Conservation (phyloP, 2,888 invertebrate species). For the Andrena hattorfiana region DNA sequence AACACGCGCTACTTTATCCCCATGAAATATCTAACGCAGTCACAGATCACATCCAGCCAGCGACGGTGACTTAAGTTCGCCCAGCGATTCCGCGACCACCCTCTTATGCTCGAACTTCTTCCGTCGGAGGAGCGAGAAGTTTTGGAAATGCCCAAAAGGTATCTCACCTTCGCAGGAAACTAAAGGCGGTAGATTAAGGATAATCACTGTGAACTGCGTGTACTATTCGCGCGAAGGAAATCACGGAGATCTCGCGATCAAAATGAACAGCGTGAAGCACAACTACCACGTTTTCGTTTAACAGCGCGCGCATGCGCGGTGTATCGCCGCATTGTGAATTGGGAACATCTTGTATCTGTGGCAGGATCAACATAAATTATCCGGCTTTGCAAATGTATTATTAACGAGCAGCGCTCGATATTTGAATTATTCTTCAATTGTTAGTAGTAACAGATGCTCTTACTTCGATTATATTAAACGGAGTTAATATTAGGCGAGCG, state of each 20-base stretch:
- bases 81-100: background rate
- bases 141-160: background rate
- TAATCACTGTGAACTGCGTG: background rate
- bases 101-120: background rate
- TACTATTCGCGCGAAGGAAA: background rate
- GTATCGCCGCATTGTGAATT: conserved; percentile 19
- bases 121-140: background rate
- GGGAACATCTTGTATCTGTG: background rate
- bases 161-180: conserved; percentile 32
- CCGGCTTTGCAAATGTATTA: background rate
- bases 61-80: background rate
- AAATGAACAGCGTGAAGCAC: conserved; percentile 15
- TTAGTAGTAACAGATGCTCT: background rate
- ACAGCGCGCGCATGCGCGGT: conserved; percentile 39
- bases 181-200: conserved; percentile 1
- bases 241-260: background rate
- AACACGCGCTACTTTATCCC: background rate
- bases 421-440: background rate
- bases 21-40: background rate
- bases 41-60: background rate
- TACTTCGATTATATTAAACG: background rate
- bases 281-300: conserved; percentile 48
- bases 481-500: background rate
- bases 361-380: background rate
- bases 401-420: background rate